phyloP scores from a whole-genome alignment of 2,888 invertebrate genomes.

The Danaus chrysippus region DNA sequence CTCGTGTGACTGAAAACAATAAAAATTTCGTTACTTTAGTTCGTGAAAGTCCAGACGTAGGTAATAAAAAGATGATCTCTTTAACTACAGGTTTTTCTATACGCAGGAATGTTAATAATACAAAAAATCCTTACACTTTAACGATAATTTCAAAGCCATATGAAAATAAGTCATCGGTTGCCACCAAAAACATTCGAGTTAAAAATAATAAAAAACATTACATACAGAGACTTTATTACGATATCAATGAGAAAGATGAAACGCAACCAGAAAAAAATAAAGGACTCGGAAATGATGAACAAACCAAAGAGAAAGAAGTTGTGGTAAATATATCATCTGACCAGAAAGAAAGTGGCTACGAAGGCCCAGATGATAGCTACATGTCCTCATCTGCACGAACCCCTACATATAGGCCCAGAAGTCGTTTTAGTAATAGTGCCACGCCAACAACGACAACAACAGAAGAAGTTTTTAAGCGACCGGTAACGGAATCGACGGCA shows the following conservation, averaged over 20 bases:
- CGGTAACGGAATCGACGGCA: constrained; percentile 53
- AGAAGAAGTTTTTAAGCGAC: constrained; percentile 57
- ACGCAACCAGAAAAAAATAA: constrained; percentile 3
- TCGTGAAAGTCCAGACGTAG: constrained; percentile 43
- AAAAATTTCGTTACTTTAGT: constrained; percentile 51
- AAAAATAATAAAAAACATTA: constrained; percentile 36
- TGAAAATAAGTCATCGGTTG: constrained; percentile 47
- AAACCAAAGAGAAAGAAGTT: background rate
- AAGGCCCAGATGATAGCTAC: constrained; percentile 28
- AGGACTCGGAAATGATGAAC: constrained; percentile 31
- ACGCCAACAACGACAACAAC: constrained; percentile 40
- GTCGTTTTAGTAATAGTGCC: constrained; percentile 35
- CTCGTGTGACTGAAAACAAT: constrained; percentile 57
- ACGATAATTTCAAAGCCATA: constrained; percentile 64
- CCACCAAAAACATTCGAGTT: constrained; percentile 33
- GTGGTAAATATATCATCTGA: too few relatives aligned
- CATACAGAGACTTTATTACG: constrained; percentile 46
- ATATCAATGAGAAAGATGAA: constrained; percentile 37
- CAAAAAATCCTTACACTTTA: constrained; percentile 67
- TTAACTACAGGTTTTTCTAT: constrained; percentile 75
- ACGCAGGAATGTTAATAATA: constrained; percentile 60
- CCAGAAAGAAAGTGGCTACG: too few relatives aligned
- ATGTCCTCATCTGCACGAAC: constrained; percentile 46
- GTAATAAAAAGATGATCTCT: constrained; percentile 61
- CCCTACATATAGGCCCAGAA: constrained; percentile 34